Base-by-base conservation (phyloP, 2,797 vertebrate genomes). In the Argya squamiceps region DNA sequence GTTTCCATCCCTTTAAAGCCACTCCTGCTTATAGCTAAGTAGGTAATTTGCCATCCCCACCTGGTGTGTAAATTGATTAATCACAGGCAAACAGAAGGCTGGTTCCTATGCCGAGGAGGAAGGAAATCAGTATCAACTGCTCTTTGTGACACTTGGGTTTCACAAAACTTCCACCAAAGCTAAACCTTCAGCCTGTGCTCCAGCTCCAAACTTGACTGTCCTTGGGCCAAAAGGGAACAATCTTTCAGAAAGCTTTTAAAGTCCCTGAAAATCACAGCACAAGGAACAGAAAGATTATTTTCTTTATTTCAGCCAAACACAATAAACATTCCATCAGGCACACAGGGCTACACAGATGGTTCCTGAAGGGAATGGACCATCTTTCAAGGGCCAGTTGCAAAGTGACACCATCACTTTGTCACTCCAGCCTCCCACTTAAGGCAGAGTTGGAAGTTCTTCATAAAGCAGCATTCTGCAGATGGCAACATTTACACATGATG, bases 381-480 rank as follows among this genome's bases (percentile, higher is more conserved):
- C 85, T 89, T 96, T 96, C 95, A 96, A 93, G 80, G 89, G 88
- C 93, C 96, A 95, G 96, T 95, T 94, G 94, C 63, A 44, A 63
- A 96, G 83, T 96, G 96, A 96, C 96, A 95, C 89, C 52, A 79
- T 74, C 95, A 79, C 83, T 97, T 96, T 95, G 93, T 97, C 95
- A 95, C 88, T 90, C 80, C 88, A 82, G 83, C 60, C 69, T 95
- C 83, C 85, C 89, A 93, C 83, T 90, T 86, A 46, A 73, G 26
- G 60, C 70, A 59, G 69, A 88, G 70, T 53, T 64, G 37, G 70
- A 96, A 90, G 60, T 79, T 73, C 85, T 86, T 92, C 41, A 63
- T n/a, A 36, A 90, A 94, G 88, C 16, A 90, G 67, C 67, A 15
- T 63, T 95, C 88, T 64, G 91, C 96, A 96, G 94, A 95, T 94